Conservation (phyloP, 1,140 invertebrate species). For the Metaphire vulgaris region DNA sequence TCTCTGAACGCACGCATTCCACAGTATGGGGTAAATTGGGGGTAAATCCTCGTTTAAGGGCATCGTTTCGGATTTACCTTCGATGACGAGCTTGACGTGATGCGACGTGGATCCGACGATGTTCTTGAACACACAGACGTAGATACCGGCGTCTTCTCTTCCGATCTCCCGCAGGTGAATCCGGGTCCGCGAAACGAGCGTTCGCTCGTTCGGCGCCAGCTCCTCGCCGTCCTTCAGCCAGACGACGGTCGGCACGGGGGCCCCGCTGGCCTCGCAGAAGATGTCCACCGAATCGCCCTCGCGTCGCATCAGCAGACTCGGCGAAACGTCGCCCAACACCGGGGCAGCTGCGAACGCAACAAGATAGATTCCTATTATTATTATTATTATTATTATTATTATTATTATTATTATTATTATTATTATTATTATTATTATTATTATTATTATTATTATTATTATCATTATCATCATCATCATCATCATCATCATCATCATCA, state of each 20-base stretch:
- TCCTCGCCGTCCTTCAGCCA: constrained; percentile 40
- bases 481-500: no score
- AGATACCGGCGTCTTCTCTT: constrained; percentile 89
- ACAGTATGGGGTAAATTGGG: no score
- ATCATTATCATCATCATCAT: no score
- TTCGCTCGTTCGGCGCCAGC: constrained; percentile 30
- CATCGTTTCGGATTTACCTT: no score
- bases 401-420: no score
- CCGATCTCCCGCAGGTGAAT: constrained; percentile 74
- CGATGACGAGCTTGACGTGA: constrained; percentile 86
- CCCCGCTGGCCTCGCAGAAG: constrained; percentile 91
- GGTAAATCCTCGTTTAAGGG: no score
- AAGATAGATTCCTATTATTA: no score
- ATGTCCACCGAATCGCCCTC: constrained; percentile 82
- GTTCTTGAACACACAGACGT: constrained; percentile 87
- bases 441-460: no score
- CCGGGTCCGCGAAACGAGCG: constrained; percentile 31
- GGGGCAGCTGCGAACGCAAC: constrained; percentile 37
- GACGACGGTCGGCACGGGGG: constrained; percentile 38
- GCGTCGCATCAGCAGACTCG: constrained; percentile 33
- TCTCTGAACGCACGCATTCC: no score
- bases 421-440: no score
- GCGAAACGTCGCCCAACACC: constrained; percentile 36
- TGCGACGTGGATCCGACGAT: constrained; percentile 88
- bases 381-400: no score